A percentile compares a stretch with the other conserved stretches of the same genome.
Conservation (phyloP, 2,888 invertebrate genomes). For the Polydrusus pterygomalis region DNA sequence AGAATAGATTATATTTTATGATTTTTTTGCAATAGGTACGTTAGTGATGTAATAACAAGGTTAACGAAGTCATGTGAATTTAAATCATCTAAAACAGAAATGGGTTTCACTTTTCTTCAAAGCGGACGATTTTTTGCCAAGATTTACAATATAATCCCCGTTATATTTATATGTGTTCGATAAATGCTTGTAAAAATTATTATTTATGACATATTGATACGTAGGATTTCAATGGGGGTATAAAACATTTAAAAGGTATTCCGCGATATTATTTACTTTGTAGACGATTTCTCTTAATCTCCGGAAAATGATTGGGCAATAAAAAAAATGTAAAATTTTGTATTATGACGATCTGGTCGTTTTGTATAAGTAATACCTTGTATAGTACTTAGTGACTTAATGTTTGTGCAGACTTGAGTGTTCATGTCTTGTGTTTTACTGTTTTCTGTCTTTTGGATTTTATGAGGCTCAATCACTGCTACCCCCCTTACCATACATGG, state of each 20-base stretch:
- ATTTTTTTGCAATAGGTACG: not conserved
- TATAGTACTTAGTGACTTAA: too few species aligned
- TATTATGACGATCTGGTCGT: too few species aligned
- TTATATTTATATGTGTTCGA: too few species aligned
- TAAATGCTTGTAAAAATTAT: slow-evolving; percentile 1
- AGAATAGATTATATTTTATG: not conserved
- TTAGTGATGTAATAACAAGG: not conserved
- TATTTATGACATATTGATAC: not conserved
- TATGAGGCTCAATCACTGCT: too few species aligned
- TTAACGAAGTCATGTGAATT: not conserved
- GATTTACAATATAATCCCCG: slow-evolving; percentile 3
- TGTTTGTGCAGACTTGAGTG: too few species aligned
- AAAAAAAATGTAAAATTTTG: too few species aligned
- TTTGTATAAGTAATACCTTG: too few species aligned
- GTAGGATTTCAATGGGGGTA: not conserved
- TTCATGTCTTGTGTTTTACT: too few species aligned
- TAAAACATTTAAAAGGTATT: not conserved
- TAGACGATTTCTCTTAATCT: not conserved
- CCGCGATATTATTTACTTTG: not conserved
- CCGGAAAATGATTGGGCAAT: not conserved
- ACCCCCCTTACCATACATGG: too few species aligned
- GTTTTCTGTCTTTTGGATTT: too few species aligned
- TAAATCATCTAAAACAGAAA: not conserved
- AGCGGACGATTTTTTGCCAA: not conserved
- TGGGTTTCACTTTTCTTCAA: not conserved